A percentile compares a stretch with the other conserved stretches of the same genome.
These are phyloP conservation scores for Parnassius mnemosyne DNA, from an alignment of 2,888 invertebrate genomes.

Conservation along the genomic window DNA sequence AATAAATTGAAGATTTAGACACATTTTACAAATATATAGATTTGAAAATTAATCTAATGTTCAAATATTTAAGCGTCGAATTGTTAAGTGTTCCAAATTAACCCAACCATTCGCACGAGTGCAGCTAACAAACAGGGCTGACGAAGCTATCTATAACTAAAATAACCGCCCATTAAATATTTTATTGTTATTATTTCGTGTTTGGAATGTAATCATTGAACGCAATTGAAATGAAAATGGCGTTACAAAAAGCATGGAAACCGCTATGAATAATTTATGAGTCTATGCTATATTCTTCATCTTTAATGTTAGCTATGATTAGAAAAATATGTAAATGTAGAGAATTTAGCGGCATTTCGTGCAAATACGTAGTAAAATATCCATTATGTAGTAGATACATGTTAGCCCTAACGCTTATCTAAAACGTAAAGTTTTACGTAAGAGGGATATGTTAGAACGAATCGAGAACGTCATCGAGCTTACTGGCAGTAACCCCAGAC, in stretches of 20 bases:
- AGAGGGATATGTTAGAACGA: too few relatives aligned
- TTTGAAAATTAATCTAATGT: constrained; percentile 21
- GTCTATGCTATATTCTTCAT: constrained; percentile 35
- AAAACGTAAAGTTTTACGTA: too few relatives aligned
- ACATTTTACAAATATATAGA: not conserved
- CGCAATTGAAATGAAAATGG: constrained; percentile 48
- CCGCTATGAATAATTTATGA: constrained; percentile 53
- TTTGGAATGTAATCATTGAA: constrained; percentile 54
- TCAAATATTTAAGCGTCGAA: constrained; percentile 45
- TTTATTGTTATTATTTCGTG: constrained; percentile 47
- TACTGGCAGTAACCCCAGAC: constrained; percentile 41
- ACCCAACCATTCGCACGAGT: constrained; percentile 34
- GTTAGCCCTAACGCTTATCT: too few relatives aligned
- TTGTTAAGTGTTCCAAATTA: constrained; percentile 36
- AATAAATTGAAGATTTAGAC: too few relatives aligned
- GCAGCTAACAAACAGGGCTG: constrained; percentile 8
- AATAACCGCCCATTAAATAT: constrained; percentile 28
- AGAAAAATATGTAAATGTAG: constrained; percentile 1
- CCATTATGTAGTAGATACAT: too few relatives aligned
- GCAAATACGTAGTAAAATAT: not conserved
- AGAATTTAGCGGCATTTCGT: not conserved
- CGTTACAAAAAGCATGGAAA: constrained; percentile 49
- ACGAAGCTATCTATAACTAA: constrained; percentile 11
- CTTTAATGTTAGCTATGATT: constrained; percentile 11
- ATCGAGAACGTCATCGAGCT: too few relatives aligned